Percentiles rank a stretch among this genome's conserved stretches.
phyloP scores from a whole-genome alignment of 2,888 invertebrate genomes.

The Atethmia centrago region DNA sequence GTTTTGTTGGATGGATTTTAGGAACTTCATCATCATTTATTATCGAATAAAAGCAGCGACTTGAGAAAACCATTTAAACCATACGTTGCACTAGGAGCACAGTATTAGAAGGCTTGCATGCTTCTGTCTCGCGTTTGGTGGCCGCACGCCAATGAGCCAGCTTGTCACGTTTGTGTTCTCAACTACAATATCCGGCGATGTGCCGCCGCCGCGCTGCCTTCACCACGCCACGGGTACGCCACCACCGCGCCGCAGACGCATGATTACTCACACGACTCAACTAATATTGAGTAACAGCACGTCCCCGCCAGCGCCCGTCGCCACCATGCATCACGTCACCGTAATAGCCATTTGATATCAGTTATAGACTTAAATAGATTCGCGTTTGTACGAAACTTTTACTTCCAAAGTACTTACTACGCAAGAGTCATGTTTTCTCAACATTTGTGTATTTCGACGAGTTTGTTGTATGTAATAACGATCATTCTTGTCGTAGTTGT shows the following conservation, averaged over 20 bases:
- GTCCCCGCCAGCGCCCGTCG: background rate
- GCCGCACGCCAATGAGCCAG: conserved; percentile 34
- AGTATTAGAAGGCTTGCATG: background rate
- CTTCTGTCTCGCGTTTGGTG: conserved; percentile 14
- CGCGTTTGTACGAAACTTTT: background rate
- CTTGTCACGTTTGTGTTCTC: conserved; percentile 45
- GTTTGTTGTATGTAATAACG: conserved; percentile 3
- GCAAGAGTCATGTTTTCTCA: conserved; percentile 5
- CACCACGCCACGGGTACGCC: background rate
- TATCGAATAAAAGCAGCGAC: background rate
- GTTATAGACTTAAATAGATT: background rate
- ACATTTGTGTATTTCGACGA: background rate
- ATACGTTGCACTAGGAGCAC: background rate
- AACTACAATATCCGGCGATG: conserved; percentile 42
- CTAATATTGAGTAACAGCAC: conserved; percentile 11
- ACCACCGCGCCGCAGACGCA: background rate
- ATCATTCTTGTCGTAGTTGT: background rate
- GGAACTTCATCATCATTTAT: too few species aligned
- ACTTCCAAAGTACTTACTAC: background rate
- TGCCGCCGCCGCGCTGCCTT: background rate
- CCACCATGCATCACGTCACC: background rate
- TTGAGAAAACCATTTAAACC: background rate
- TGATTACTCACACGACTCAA: conserved; percentile 8
- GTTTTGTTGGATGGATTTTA: too few species aligned
- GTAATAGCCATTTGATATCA: background rate